Base-by-base conservation (phyloP, 2,888 invertebrate species). In the Hanleya hanleyi region DNA sequence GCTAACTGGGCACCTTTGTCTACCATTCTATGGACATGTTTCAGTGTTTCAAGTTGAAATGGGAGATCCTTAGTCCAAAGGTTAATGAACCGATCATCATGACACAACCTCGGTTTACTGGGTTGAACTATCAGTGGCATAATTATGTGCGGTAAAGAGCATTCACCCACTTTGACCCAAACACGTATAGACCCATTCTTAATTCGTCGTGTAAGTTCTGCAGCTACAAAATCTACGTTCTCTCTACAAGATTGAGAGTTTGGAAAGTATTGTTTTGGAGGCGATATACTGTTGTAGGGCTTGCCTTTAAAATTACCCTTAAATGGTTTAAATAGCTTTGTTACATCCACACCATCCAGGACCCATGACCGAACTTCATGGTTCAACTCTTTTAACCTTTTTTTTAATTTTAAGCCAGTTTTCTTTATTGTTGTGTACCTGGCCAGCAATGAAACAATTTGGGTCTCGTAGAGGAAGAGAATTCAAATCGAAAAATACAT, bases 291-390 rank as follows among this genome's bases (percentile, higher is more conserved):
- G 29, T 72, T 32, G 51, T 72, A 75, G 1, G 2, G 12, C 36
- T 66, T 65, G 6, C 74, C 71, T 57, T 69, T 71, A 71, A 76
- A 47, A 68, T n/a, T 68, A 18, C 76, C 74, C 38, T 69, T 69
- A 66, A 69, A 73, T 29, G 65, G 73, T 18, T 33, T 4, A 47
- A 74, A 74, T 62, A 76, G 71, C 7, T 15, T 7, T 15, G 15
- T 6, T 15, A 76, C 65, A 61, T 76, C 67, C 15, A 76, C 65
- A 4, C 74, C 74, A 36, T 73, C 29, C 1, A 47, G 6, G 38
- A 76, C 18, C 75, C 75, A 76, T 0, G 35, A 0, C 26, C 29
- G 22, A n/a, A 62, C 18, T 29, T 22, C 9, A 15, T n/a, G n/a
- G n/a, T n/a, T n/a, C n/a, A n/a, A n/a, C n/a, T 26, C 57, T 15